Conservation (phyloP, 2,888 invertebrate species). For the Eudasyphora cyanicolor region DNA sequence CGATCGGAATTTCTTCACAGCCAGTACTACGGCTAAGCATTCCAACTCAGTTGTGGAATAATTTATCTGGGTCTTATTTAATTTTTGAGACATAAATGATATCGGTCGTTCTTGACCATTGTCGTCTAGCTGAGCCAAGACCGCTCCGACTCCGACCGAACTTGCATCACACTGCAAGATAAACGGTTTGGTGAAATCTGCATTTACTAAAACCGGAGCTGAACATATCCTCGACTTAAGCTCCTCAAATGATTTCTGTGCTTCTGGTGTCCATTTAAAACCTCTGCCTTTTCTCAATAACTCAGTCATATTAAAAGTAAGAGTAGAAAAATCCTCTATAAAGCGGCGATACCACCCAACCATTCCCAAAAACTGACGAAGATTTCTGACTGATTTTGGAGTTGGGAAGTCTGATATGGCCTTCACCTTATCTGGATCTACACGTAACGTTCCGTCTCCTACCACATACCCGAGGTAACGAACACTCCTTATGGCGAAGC, state of each 20-base stretch:
- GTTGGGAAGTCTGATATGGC: not conserved
- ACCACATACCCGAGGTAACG: not conserved
- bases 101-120: no score
- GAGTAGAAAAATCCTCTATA: constrained; percentile 36
- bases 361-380: constrained; percentile 37
- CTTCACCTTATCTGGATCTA: no score
- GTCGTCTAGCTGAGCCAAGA: not conserved
- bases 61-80: no score
- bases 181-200: not conserved
- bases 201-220: constrained; percentile 20
- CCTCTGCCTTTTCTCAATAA: constrained; percentile 44
- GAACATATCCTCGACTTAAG: constrained; percentile 6
- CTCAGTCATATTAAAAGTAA: constrained; percentile 35
- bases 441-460: not conserved
- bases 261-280: constrained; percentile 42
- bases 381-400: not conserved
- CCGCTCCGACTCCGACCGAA: not conserved
- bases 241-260: constrained; percentile 20
- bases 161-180: not conserved
- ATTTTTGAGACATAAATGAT: no score
- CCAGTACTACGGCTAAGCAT: no score
- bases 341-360: constrained; percentile 60
- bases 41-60: no score
- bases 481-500: not conserved
- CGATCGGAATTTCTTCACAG: no score